Base-by-base conservation (phyloP, 2,113 vertebrate genomes). In the Corythornis vintsioides region DNA sequence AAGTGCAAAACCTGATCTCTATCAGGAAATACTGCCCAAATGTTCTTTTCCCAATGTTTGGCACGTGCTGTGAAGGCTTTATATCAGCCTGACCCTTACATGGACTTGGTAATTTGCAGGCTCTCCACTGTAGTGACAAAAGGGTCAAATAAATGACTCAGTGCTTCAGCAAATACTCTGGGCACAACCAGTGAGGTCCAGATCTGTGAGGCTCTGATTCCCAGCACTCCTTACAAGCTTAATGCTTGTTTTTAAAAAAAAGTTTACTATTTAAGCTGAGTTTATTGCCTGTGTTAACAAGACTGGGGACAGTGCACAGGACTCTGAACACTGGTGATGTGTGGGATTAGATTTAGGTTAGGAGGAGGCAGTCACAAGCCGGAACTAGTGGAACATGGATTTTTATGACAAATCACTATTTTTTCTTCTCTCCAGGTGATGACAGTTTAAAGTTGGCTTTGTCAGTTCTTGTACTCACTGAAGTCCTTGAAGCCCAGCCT, bases 101-200 rank as follows among this genome's bases (percentile, higher is more conserved):
- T 2, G 4, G n/a, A 11, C 22, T 43, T 0, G 0, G n/a, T 8
- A 45, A 79, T 26, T 28, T 2, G 1, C 17, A 64, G 35, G 24
- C 64, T 76, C 71, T 40, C 7, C 3, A 3, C 40, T 67, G 35
- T 43, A 56, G 31, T 38, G n/a, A 69, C 2, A 1, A 59, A 40
- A 59, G 16, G 28, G 8, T 35, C 28, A 52, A 64, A 53, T 33
- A 71, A 59, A 81, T 3, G 12, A 59, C 33, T 53, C 15, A 20
- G 28, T 15, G 59, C 7, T 55, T 48, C 52, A 35, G 38, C 52
- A 81, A 53, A 29, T 33, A 21, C 69, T 69, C 75, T 12, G 17
- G 63, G 64, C 20, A 24, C 24, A 40, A 42, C 20, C 29, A 38
- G 16, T 12, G 25, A 43, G 19, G 29, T 48, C n/a, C 40, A 35